Evolutionary conservation across 1,140 invertebrate species (phyloP).

Genomic region (Bombyx mandarina): DNA sequence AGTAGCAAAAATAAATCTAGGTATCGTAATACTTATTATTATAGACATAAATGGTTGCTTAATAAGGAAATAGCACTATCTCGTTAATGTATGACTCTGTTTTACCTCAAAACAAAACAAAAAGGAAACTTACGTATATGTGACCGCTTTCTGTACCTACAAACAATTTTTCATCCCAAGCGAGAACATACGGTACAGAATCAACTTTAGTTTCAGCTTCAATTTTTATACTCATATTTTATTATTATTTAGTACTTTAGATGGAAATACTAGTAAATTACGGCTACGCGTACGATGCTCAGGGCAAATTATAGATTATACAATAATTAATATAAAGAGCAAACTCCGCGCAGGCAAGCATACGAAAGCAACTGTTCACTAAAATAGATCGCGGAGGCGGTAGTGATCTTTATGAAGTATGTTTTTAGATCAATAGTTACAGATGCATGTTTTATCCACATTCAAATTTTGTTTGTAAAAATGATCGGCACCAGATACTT

Average conservation of each 20-base stretch:
- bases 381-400: constrained; percentile 7
- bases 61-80: too few relatives aligned
- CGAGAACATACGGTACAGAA: constrained; percentile 46
- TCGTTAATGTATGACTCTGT: too few relatives aligned
- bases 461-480: not conserved
- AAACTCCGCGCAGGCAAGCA: not conserved
- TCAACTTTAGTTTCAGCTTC: constrained; percentile 39
- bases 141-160: constrained; percentile 49
- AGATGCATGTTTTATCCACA: constrained; percentile 14
- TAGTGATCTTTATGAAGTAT: constrained; percentile 15
- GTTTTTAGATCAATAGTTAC: constrained; percentile 16
- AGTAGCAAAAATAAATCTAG: too few relatives aligned
- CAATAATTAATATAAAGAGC: not conserved
- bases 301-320: too few relatives aligned
- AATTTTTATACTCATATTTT: constrained; percentile 41
- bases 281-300: too few relatives aligned
- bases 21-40: too few relatives aligned
- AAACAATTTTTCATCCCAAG: constrained; percentile 45
- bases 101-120: too few relatives aligned
- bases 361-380: not conserved
- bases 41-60: too few relatives aligned
- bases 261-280: too few relatives aligned
- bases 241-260: too few relatives aligned
- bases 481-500: too few relatives aligned
- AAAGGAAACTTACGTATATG: constrained; percentile 30